Base-by-base conservation (phyloP, 2,797 vertebrate genomes). In the Gobionotothen gibberifrons region DNA sequence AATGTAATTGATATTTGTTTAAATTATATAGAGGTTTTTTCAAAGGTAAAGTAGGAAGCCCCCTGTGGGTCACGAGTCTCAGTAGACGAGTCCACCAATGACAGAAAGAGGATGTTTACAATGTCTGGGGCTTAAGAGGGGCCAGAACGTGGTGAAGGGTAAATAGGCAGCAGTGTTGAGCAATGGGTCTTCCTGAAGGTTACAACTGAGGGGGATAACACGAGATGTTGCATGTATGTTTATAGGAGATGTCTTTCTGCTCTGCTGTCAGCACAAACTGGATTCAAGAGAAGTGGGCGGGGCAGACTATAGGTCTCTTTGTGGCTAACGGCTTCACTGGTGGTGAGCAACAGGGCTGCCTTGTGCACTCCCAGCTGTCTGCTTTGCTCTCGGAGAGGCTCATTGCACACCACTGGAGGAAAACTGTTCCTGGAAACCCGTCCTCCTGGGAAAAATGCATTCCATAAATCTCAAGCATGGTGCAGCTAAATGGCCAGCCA, bases 351-450 rank as follows among this genome's bases (percentile, higher is more conserved):
- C 78, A 32, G 67, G 62, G 66, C 64, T 42, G 43, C 58, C 67
- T 68, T 17, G 47, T 84, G 74, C 71, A 76, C 82, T 78, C 44
- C 68, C 77, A 72, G 71, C 73, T 67, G 75, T 74, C 79, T 84
- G 77, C 72, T 42, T 52, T 72, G 60, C 72, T 66, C 21, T n/a
- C 55, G 17, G 67, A 62, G 59, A 40, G 76, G 47, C 66, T 85
- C 81, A 66, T 51, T 72, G 75, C 72, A 79, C 75, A 56, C 58
- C 52, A 78, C 69, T 58, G 59, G 73, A 79, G 87, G 72, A 87
- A 89, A 86, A 78, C 54, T 77, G 76, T 91, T 94, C 88, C 86
- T 91, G 85, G 84, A 93, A 93, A 85, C 21, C 71, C 16, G 61
- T 80, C 80, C 77, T 9, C 64, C 14, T 2, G 66, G 80, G 89